Base-by-base conservation (phyloP, 2,888 invertebrate genomes). In the Pemphredon lugubris region DNA sequence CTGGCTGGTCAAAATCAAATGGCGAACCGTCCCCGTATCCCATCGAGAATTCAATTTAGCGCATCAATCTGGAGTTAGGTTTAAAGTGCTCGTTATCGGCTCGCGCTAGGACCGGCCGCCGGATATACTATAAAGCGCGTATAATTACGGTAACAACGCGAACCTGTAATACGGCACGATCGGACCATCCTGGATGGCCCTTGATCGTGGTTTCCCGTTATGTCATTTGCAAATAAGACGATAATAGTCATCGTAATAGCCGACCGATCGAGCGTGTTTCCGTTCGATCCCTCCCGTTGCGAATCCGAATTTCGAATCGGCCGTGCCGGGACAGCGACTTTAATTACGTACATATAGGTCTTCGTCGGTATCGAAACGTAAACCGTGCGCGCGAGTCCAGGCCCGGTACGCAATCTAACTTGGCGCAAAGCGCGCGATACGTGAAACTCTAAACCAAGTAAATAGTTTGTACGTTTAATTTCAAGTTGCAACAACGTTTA, bases 21-120 rank as follows among this genome's bases (percentile, higher is more conserved):
- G 58, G 40, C 50, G 40, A 64, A 37, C 26, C 47, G 13, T 26
- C 37, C 18, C 40, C 18, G 65, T 59, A 50, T 54, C 64, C 68
- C 67, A 64, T 59, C 44, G 61, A 69, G 73, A 76, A 72, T 76
- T 71, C 76, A 76, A 76, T 76, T 76, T 76, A 61, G 61, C 65
- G 55, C 57, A 58, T 69, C 68, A 68, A 70, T 75, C 75, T 50
- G 32, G 51, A 37, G 70, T 30, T 66, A 55, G 50, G 65, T 63
- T 63, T 75, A 64, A 70, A 63, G 75, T 64, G 61, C 66, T 68
- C 59, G 68, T 72, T 72, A 72, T 64, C 64, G 54, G 59, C 57
- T 63, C 50, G 47, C 64, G 14, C 7, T 37, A 20, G 39, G 16
- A 11, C 57, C 23, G 13, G 16, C 1, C 2, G n/a, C 2, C 16